Conservation (phyloP, 2,113 vertebrate species). For the Scalopus aquaticus region DNA sequence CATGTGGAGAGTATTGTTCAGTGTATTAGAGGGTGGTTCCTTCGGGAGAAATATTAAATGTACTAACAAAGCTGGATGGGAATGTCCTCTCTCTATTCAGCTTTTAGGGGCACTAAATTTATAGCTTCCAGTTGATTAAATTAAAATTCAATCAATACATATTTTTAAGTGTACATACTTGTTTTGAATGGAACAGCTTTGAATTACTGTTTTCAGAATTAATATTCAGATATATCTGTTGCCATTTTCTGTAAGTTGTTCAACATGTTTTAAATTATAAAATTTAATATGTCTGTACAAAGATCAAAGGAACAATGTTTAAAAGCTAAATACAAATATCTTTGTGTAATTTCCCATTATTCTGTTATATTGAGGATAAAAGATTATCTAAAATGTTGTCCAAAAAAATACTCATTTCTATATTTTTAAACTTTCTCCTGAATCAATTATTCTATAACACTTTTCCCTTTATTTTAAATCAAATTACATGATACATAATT, state of each 20-base stretch:
- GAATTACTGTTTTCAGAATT: conserved; percentile 29
- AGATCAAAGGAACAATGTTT: conserved; percentile 70
- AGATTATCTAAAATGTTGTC: background rate
- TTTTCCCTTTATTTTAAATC: background rate
- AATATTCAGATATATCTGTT: conserved; percentile 7
- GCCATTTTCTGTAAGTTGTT: background rate
- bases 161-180: conserved; percentile 67
- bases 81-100: conserved; percentile 44
- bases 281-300: conserved; percentile 61
- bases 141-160: conserved; percentile 66
- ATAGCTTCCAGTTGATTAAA: conserved; percentile 68
- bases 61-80: conserved; percentile 45
- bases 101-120: conserved; percentile 64
- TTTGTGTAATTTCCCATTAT: conserved; percentile 66
- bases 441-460: background rate
- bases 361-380: conserved; percentile 40
- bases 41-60: conserved; percentile 71
- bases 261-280: conserved; percentile 58
- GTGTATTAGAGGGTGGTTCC: conserved; percentile 13
- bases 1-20: conserved; percentile 67
- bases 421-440: background rate
- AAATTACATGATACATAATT: background rate
- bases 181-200: conserved; percentile 55
- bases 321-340: conserved; percentile 59
- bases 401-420: conserved; percentile 44